Evolutionary conservation across 2,797 vertebrate species (phyloP), one percentile per base, ranked within the genome.

Genomic region (Phoxinus dragarum): DNA sequence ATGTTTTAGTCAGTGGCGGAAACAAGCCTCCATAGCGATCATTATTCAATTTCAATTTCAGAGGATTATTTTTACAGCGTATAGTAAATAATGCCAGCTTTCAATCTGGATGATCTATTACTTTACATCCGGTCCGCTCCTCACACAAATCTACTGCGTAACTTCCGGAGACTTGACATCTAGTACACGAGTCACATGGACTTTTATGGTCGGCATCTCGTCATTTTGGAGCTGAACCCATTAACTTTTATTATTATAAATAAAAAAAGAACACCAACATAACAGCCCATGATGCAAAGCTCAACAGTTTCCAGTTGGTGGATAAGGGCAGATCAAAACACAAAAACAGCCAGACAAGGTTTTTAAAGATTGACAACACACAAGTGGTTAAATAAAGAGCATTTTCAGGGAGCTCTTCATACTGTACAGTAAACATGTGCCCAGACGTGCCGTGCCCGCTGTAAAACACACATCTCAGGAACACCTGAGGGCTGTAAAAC

Each of bases 401-500:
- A 81, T 67, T 86, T 67, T 73, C 71, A 64, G 85, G 68, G 69
- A 85, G 86, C 88, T 77, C 69, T 81, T 61, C 84, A 89, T 88
- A 92, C 93, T 90, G 89, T 84, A 90, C 36, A 84, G 84, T 69
- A 34, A 17, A 16, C 86, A 52, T 90, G 88, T 88, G 90, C 84
- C 86, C 87, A 21, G 42, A 90, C 88, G 87, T 84, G 90, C 86
- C 75, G 76, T 75, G 36, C 49, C 84, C 85, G 76, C 81, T 85
- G 86, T 88, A 81, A 85, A 86, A 87, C 67, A 88, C 82, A 88
- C 56, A 68, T 11, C 69, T 76, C 74, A 19, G 52, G 67, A 84
- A 81, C 78, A 82, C 81, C 80, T 54, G 52, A 82, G n/a, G 40
- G 71, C 79, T 38, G 67, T 80, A 76, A 89, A 86, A 72, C 88